phyloP scores from a whole-genome alignment of 2,888 invertebrate species.

The Lathronympha strigana region DNA sequence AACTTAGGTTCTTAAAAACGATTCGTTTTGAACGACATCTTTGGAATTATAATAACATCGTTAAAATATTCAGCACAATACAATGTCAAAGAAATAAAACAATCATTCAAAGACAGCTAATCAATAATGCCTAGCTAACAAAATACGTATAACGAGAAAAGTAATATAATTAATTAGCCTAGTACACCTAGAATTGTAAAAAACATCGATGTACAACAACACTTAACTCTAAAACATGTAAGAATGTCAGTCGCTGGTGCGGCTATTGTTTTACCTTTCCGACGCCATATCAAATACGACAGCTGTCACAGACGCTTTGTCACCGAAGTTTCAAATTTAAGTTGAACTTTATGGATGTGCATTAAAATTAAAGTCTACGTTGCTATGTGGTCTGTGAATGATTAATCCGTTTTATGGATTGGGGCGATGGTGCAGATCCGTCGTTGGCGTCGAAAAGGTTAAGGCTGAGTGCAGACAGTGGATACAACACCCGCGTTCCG shows the following conservation, averaged over 20 bases:
- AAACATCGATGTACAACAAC: conserved; percentile 9
- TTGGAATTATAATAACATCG: conserved; percentile 9
- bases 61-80: neutral
- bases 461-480: too few relatives aligned
- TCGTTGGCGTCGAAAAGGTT: too few relatives aligned
- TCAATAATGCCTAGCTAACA: neutral
- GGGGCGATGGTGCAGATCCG: too few relatives aligned
- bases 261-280: too few relatives aligned
- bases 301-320: too few relatives aligned
- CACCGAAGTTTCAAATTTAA: too few relatives aligned
- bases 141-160: neutral
- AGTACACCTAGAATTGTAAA: conserved; percentile 8
- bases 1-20: neutral
- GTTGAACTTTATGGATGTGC: too few relatives aligned
- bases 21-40: conserved; percentile 10
- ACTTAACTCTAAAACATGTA: neutral
- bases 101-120: neutral
- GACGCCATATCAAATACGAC: too few relatives aligned
- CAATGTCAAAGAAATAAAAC: conserved; percentile 4
- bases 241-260: neutral
- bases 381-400: too few relatives aligned
- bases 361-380: too few relatives aligned
- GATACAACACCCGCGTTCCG: too few relatives aligned
- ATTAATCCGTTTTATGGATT: too few relatives aligned
- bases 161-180: neutral